A percentile compares a stretch with the other conserved stretches of the same genome.
Conservation (phyloP, 2,888 invertebrate species). For the Pristionchus japonicus region DNA sequence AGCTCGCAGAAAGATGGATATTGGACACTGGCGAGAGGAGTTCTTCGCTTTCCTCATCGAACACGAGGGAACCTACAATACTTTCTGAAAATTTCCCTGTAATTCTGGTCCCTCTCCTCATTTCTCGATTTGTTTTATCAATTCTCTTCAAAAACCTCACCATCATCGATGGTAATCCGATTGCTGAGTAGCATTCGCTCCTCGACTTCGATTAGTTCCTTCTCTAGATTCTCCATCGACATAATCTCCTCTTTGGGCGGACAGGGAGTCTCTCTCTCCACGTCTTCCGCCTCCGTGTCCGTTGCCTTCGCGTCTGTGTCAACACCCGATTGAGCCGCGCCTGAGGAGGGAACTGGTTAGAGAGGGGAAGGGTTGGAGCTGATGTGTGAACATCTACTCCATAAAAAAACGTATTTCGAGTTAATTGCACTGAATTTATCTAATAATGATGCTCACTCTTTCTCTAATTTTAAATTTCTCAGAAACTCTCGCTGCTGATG, state of each 20-base stretch:
- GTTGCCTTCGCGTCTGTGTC: constrained; percentile 41
- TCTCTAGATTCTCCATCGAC: constrained; percentile 47
- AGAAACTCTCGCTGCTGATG: not conserved
- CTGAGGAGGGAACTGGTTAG: not conserved
- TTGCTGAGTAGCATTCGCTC: constrained; percentile 37
- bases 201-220: constrained; percentile 42
- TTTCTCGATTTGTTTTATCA: too few relatives aligned
- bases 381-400: not conserved
- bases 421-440: too few relatives aligned
- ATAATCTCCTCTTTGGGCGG: not conserved
- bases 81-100: too few relatives aligned
- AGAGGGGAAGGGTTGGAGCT: not conserved
- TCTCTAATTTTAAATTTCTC: too few relatives aligned
- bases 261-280: not conserved
- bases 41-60: constrained; percentile 40
- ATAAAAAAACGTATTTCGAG: too few relatives aligned
- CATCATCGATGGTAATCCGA: constrained; percentile 6
- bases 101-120: too few relatives aligned
- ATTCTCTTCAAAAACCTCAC: too few relatives aligned
- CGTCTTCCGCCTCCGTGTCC: constrained; percentile 41
- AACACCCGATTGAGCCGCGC: not conserved
- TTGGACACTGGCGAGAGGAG: constrained; percentile 24
- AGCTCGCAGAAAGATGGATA: constrained; percentile 4
- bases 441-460: too few relatives aligned
- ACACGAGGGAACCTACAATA: constrained; percentile 1